Base-by-base conservation (phyloP, 2,113 vertebrate species). In the Oophaga pumilio region DNA sequence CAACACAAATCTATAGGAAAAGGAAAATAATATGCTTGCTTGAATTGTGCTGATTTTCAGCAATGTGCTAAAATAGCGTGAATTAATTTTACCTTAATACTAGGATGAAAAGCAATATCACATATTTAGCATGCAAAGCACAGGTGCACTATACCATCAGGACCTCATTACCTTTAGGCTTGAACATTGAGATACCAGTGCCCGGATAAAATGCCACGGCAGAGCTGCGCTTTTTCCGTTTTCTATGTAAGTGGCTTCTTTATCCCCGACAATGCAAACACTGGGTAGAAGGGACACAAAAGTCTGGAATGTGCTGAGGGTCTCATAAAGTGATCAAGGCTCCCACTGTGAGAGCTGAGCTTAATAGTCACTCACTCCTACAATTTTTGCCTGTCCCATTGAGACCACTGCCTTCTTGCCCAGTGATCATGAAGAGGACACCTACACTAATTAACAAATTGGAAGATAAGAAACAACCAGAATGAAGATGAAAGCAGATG, bases 291-390 rank as follows among this genome's bases (percentile, higher is more conserved):
- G 33, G 69, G 79, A 83, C 86, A 87, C 56, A 76, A 83, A 82
- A 87, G 86, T 83, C 68, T 87, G 86, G 86, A 87, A 87, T 87
- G 86, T 83, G 69, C 86, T 66, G 80, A 82, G 79, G 79, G 86
- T 76, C 87, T 88, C 80, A 84, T 88, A 84, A 88, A 88, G 57
- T 84, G 57, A 84, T 68, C 49, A 28, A 66, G 81, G 76, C 87
- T 84, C 80, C 81, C 87, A 66, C 81, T 66, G 87, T 14, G 73
- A 66, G 57, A 66, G 57, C 53, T 17, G 9, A 50, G 59, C 49
- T 76, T 68, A 50, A 43, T 43, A 62, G 59, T 76, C 68, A 77
- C 59, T 60, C 59, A 77, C 80, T 84, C 76, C 59, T 50, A 64
- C 71, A 88, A 68, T 69, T 57, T 43, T 71, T 6, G 85, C 77